Conservation (phyloP, 2,797 vertebrate genomes). For the Dryobates pubescens region DNA sequence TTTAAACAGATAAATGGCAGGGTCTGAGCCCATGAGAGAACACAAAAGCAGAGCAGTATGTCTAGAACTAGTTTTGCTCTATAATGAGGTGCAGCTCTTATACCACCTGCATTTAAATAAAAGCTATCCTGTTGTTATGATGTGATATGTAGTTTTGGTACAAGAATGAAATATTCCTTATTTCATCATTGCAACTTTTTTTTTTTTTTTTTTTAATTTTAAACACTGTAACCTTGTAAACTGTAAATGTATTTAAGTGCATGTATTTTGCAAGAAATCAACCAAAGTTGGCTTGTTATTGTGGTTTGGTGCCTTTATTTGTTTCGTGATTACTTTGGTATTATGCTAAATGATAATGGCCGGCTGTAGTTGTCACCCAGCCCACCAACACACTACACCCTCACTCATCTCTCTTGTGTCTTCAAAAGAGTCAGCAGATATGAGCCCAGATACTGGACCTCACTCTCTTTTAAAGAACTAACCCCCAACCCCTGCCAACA, state of each 20-base stretch:
- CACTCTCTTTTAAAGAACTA: background rate
- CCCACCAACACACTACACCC: background rate
- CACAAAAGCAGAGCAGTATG: background rate
- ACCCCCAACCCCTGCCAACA: fast-evolving
- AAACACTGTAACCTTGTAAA: conserved; percentile 44
- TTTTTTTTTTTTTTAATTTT: too few relatives aligned
- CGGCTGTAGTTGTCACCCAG: background rate
- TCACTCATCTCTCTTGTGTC: background rate
- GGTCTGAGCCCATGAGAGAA: background rate
- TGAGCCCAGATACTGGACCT: background rate
- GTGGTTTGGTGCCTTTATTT: conserved; percentile 31
- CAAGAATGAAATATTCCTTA: conserved; percentile 47
- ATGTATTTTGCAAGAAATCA: conserved; percentile 59
- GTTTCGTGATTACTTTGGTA: background rate
- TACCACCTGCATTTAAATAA: background rate
- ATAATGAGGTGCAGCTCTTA: background rate
- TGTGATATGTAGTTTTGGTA: conserved; percentile 65
- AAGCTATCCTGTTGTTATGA: conserved; percentile 17
- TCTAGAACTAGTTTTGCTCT: background rate
- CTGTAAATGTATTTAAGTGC: conserved; percentile 61
- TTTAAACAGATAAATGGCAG: background rate
- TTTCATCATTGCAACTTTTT: conserved; percentile 50
- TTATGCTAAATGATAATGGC: background rate
- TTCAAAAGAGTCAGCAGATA: background rate
- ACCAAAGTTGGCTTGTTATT: conserved; percentile 31